phyloP scores from a whole-genome alignment of 1,140 invertebrate genomes.

The Magallana ariakensis region DNA sequence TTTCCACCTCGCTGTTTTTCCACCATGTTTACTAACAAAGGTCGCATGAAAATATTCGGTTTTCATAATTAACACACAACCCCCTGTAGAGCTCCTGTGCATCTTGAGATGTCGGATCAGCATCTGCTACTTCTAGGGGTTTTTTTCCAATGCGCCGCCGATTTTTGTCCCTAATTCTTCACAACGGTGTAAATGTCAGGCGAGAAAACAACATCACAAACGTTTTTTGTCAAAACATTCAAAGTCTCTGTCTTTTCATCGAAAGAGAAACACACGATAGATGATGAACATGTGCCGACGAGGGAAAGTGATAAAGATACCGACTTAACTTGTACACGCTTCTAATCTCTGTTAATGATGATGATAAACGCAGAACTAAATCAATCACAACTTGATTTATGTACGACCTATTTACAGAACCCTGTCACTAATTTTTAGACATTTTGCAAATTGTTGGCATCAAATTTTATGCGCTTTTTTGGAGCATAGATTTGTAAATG shows the following conservation, averaged over 20 bases:
- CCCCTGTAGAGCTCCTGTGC: neutral
- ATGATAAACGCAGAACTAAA: neutral
- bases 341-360: slow-evolving; percentile 25
- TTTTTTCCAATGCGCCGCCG: no score
- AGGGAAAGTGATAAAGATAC: slow-evolving; percentile 8
- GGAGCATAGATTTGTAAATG: no score
- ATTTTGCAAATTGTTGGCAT: neutral
- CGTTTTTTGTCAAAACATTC: slow-evolving; percentile 4
- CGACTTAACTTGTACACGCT: neutral
- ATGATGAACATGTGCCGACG: slow-evolving; percentile 16
- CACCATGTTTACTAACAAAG: slow-evolving; percentile 3
- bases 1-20: neutral
- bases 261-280: neutral
- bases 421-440: neutral
- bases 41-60: neutral
- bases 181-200: slow-evolving; percentile 20
- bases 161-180: neutral
- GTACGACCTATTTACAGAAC: neutral
- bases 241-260: neutral
- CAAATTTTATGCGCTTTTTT: no score
- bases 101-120: neutral
- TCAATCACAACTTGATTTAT: slow-evolving; percentile 17
- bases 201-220: neutral
- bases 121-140: neutral
- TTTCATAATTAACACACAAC: slow-evolving; percentile 22